Evolutionary conservation across 2,797 vertebrate genomes (phyloP).

Genomic region (Anisognathus igniventris): DNA sequence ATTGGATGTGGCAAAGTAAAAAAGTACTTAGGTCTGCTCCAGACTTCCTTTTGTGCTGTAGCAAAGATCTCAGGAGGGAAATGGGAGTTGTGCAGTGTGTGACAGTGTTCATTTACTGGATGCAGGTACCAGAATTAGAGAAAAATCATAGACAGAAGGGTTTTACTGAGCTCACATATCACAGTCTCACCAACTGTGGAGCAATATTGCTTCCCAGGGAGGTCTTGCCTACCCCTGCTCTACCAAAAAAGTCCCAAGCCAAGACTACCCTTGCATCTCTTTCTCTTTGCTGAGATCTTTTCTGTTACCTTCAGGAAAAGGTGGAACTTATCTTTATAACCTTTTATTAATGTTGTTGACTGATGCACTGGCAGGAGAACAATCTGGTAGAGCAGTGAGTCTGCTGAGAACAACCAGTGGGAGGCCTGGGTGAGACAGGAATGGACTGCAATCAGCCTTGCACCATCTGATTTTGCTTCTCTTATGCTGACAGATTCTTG

Average conservation of each 20-base stretch:
- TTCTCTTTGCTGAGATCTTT: conserved; percentile 3
- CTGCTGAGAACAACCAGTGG: conserved; percentile 21
- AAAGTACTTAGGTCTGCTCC: background rate
- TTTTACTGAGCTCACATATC: background rate
- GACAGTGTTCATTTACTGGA: background rate
- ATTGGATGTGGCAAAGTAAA: background rate
- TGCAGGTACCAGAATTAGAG: background rate
- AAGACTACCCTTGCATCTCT: background rate
- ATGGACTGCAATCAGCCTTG: conserved; percentile 16
- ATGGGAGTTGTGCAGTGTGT: background rate
- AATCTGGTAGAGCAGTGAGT: background rate
- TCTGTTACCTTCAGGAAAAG: conserved; percentile 25
- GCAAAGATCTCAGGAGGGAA: background rate
- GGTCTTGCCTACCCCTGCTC: background rate
- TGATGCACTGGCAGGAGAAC: conserved; percentile 45
- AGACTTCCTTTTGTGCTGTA: background rate
- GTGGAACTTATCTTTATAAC: conserved; percentile 44
- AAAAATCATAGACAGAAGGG: background rate
- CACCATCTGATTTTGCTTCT: conserved; percentile 41
- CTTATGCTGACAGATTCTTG: conserved; percentile 47
- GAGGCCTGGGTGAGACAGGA: conserved; percentile 41
- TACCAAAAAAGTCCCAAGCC: background rate
- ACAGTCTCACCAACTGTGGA: background rate
- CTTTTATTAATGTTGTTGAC: conserved; percentile 24
- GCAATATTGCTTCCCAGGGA: background rate